Evolutionary conservation across 2,888 invertebrate genomes (phyloP).

Genomic region (Chrysolina haemoptera): DNA sequence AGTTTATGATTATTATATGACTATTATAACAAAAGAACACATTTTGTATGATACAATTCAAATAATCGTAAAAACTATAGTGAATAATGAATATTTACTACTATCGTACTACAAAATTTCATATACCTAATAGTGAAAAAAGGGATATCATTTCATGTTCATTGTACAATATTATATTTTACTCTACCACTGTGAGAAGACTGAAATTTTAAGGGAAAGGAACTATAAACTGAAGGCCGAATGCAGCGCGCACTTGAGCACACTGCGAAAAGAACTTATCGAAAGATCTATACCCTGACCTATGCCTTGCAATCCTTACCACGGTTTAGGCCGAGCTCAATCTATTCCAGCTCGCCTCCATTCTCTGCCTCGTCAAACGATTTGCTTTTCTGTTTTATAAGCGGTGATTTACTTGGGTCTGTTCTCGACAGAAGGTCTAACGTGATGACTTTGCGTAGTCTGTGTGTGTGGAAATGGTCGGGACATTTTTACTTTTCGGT

Average conservation of each 20-base stretch:
- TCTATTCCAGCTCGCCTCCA: background rate
- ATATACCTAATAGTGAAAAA: too few relatives aligned
- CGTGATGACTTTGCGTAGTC: background rate
- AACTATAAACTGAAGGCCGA: background rate
- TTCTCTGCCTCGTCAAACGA: constrained; percentile 14
- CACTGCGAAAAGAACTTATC: background rate
- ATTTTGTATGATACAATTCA: too few relatives aligned
- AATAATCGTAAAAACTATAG: too few relatives aligned
- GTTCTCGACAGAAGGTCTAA: background rate
- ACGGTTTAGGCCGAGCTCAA: background rate
- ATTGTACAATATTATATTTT: too few relatives aligned
- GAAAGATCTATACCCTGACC: constrained; percentile 44
- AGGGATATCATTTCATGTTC: too few relatives aligned
- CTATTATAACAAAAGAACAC: too few relatives aligned
- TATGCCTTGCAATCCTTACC: constrained; percentile 48
- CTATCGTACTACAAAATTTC: too few relatives aligned
- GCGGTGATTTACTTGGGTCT: background rate
- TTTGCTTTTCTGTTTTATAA: constrained; percentile 8
- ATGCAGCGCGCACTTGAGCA: background rate
- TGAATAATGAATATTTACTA: too few relatives aligned
- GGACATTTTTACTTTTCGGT: background rate
- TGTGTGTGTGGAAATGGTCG: background rate
- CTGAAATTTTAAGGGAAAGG: too few relatives aligned
- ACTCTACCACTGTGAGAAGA: too few relatives aligned
- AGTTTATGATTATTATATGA: too few relatives aligned